Evolutionary conservation across 2,113 vertebrate species (phyloP).

Genomic region (Buteo buteo): DNA sequence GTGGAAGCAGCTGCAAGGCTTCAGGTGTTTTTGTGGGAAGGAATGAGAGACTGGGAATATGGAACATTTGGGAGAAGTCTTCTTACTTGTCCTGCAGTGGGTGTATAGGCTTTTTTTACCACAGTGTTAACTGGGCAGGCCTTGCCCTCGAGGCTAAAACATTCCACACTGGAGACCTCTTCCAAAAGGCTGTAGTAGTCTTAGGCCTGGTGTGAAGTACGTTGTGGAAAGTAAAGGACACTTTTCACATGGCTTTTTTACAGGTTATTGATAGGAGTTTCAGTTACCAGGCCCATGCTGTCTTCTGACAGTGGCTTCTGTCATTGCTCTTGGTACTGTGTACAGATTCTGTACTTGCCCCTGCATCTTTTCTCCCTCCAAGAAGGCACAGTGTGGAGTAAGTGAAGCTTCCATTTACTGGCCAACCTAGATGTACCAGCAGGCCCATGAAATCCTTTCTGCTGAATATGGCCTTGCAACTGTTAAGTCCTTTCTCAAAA

Average conservation of each 20-base stretch:
- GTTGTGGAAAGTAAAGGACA: background rate
- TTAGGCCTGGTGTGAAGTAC: fast-evolving
- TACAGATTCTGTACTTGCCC: background rate
- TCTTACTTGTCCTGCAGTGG: background rate
- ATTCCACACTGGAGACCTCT: background rate
- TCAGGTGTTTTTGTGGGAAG: background rate
- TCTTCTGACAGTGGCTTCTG: background rate
- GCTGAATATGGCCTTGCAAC: background rate
- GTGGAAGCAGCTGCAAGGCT: background rate
- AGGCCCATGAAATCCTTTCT: background rate
- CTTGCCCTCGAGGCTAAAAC: background rate
- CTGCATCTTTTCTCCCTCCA: background rate
- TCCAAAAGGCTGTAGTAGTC: background rate
- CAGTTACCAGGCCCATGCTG: background rate
- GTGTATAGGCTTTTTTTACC: background rate
- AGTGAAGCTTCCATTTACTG: background rate
- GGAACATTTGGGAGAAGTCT: background rate
- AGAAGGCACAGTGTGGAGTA: background rate
- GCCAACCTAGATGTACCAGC: background rate
- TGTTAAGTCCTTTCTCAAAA: background rate
- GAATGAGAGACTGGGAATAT: background rate
- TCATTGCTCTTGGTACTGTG: background rate
- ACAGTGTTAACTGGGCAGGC: background rate
- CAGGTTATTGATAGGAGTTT: background rate
- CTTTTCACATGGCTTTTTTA: background rate